Evolutionary conservation across 2,797 vertebrate genomes (phyloP), one percentile per base, ranked within the genome.

Genomic region (Lophius americanus): DNA sequence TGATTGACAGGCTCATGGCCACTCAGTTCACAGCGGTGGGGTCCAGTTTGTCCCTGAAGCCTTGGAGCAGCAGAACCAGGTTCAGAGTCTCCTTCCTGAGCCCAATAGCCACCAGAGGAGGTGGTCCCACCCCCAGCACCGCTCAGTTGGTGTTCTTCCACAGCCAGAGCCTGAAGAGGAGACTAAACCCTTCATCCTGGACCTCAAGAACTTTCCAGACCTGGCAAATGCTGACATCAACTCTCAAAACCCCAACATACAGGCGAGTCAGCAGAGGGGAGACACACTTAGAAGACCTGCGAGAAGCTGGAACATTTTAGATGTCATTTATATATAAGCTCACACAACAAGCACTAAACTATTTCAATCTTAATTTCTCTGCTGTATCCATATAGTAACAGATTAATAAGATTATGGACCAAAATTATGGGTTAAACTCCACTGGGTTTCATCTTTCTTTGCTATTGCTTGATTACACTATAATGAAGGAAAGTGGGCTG

Each of bases 191-290:
- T 95, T 96, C 50, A 75, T 96, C 78, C 82, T 97, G 83, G 96
- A 96, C 69, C 90, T 98, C 62, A 95, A 96, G 86, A 96, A 95
- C 81, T 92, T 98, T 41, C 96, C 95, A 0, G 95, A 94, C 52
- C 86, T 97, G 72, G 93, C 94, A 63, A 94, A 94, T 1, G 90
- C 94, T 43, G 94, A 96, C 68, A 89, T 95, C 61, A 95, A 91
- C 7, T 92, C 96, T 0, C 94, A 95, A 70, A 98, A 96, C 77
- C 96, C 97, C 55, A 96, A 96, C 67, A 98, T 98, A 86, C 96
- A 98, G 95, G 96, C 96, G 58, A 81, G 78, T 43, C 2, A 3
- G 8, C n/a, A 14, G 9, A 59, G 8, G 10, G 0, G 33, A 42
- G 7, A 14, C 23, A 9, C 2, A 10, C 50, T 1, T 23, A 23